Percentiles rank a stretch among this genome's conserved stretches.
These are phyloP conservation scores for Ramphastos sulfuratus DNA, from an alignment of 2,113 vertebrate species.

Conservation along the genomic window DNA sequence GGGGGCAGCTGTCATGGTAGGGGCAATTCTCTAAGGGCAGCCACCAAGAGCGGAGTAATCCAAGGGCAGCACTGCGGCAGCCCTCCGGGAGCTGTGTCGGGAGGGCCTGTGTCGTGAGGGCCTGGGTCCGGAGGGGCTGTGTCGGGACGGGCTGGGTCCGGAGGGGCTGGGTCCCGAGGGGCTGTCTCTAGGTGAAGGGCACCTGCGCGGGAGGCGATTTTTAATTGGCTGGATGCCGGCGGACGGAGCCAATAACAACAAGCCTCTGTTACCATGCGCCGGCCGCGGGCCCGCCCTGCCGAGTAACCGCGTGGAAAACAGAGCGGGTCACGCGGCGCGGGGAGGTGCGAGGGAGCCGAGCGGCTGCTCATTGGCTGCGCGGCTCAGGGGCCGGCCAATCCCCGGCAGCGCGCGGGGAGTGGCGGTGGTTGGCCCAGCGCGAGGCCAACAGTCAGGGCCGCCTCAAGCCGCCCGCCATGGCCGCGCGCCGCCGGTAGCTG, in stretches of 20 bases:
- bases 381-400: background rate
- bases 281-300: fast-evolving
- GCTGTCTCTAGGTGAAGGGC: background rate
- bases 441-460: too few species aligned
- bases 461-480: too few species aligned
- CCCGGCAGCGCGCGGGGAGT: too few species aligned
- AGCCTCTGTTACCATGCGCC: background rate
- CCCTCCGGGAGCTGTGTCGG: too few species aligned
- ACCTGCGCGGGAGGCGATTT: background rate
- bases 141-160: too few species aligned
- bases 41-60: too few species aligned
- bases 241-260: background rate
- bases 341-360: background rate
- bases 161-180: fast-evolving
- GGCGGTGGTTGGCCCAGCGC: too few species aligned
- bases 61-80: background rate
- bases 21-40: too few species aligned
- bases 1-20: too few species aligned
- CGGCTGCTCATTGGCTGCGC: background rate
- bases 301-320: background rate
- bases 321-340: background rate
- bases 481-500: too few species aligned
- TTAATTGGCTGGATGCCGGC: background rate
- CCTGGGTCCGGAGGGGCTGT: too few species aligned
- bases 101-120: too few species aligned